Evolutionary conservation across 2,113 vertebrate genomes (phyloP).

Genomic region (Notothenia coriiceps): DNA sequence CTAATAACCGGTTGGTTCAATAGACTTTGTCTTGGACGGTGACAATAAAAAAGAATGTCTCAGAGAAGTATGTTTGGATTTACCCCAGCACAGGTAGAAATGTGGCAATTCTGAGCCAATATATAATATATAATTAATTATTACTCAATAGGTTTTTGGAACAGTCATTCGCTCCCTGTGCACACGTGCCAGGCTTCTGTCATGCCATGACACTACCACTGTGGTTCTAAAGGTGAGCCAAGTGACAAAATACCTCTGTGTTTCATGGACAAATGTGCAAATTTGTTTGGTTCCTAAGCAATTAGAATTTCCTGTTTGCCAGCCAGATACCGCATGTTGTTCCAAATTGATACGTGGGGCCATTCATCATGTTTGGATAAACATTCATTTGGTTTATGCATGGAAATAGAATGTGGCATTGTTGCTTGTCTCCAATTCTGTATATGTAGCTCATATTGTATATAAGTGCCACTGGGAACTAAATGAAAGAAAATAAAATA

Average conservation of each 20-base stretch:
- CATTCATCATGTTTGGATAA: slow-evolving; percentile 44
- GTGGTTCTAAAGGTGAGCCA: slow-evolving; percentile 42
- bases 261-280: slow-evolving; percentile 35
- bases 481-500: slow-evolving; percentile 10
- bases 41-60: slow-evolving; percentile 45
- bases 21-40: slow-evolving; percentile 43
- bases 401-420: slow-evolving; percentile 27
- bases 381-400: slow-evolving; percentile 25
- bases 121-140: slow-evolving; percentile 31
- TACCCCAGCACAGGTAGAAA: slow-evolving; percentile 3
- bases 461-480: neutral
- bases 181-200: too few species aligned
- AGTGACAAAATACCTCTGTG: slow-evolving; percentile 37
- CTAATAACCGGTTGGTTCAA: slow-evolving; percentile 56
- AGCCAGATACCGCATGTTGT: slow-evolving; percentile 41
- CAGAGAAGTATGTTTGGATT: neutral
- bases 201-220: slow-evolving; percentile 22
- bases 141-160: neutral
- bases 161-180: slow-evolving; percentile 2
- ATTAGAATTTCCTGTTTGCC: slow-evolving; percentile 22
- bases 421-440: slow-evolving; percentile 5
- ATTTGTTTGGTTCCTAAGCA: slow-evolving; percentile 51
- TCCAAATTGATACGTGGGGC: slow-evolving; percentile 28
- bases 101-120: slow-evolving; percentile 1
- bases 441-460: neutral